Percentiles rank a stretch among this genome's conserved stretches.
Conservation (phyloP, 2,888 invertebrate genomes). For the Litoditis marina region DNA sequence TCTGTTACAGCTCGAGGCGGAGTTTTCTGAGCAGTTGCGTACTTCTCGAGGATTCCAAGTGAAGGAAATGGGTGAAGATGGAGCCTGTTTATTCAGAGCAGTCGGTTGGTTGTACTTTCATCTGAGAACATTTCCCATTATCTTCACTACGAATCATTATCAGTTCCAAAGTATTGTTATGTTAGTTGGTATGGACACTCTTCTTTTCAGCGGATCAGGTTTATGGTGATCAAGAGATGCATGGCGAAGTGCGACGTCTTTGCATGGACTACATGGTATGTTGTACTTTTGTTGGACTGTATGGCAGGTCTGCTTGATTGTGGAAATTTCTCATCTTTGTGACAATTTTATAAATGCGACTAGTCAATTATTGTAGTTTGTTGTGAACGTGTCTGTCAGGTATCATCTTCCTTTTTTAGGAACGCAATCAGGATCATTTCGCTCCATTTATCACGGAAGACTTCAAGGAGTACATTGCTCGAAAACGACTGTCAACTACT, state of each 20-base stretch:
- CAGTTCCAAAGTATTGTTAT: background rate
- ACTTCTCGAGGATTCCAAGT: conserved; percentile 75
- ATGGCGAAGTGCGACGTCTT: conserved; percentile 76
- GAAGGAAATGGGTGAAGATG: conserved; percentile 81
- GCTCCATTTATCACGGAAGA: conserved; percentile 85
- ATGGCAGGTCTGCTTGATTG: no score
- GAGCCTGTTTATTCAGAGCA: conserved; percentile 82
- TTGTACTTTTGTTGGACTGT: background rate
- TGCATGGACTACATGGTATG: conserved; percentile 86
- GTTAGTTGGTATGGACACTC: no score
- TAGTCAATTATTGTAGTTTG: background rate
- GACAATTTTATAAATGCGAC: background rate
- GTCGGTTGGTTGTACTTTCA: conserved; percentile 67
- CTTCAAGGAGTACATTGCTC: conserved; percentile 77
- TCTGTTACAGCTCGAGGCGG: conserved; percentile 67
- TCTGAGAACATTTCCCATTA: background rate
- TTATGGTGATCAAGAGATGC: conserved; percentile 86
- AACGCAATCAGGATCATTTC: conserved; percentile 81
- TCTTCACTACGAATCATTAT: background rate
- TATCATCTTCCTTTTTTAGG: conserved; percentile 67
- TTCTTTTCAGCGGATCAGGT: conserved; percentile 74
- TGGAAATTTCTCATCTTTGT: no score
- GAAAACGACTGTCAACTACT: conserved; percentile 76
- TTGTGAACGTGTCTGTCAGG: no score
- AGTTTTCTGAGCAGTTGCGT: conserved; percentile 73